phyloP scores from a whole-genome alignment of 2,113 vertebrate species.

The Phaethornis superciliosus region DNA sequence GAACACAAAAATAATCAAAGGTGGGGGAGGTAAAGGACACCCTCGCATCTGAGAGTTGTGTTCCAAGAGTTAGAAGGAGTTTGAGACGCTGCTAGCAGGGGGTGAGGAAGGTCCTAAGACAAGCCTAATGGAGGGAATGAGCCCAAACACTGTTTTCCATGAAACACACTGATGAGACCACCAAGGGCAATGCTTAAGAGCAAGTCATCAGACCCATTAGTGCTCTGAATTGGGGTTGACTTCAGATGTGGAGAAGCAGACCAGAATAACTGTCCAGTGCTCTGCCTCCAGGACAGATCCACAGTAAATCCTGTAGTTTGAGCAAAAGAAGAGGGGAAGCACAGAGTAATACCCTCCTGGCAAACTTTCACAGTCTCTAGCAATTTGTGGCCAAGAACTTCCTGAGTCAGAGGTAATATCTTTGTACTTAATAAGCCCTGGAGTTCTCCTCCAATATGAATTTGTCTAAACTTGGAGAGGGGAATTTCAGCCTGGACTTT shows the following conservation, averaged over 20 bases:
- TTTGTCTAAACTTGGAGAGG: conserved; percentile 50
- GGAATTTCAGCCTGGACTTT: conserved; percentile 28
- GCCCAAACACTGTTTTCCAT: not conserved
- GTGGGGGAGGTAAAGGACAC: not conserved
- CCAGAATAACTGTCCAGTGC: not conserved
- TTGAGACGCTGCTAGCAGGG: not conserved
- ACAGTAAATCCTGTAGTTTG: not conserved
- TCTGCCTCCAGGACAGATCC: rapidly evolving
- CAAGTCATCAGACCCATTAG: not conserved
- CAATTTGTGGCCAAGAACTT: conserved; percentile 47
- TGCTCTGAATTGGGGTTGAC: not conserved
- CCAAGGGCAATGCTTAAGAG: not conserved
- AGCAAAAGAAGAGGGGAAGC: conserved; percentile 5
- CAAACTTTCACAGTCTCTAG: not conserved
- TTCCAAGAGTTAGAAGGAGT: not conserved
- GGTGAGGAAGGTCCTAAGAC: not conserved
- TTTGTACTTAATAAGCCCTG: conserved; percentile 15
- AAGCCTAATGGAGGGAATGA: not conserved
- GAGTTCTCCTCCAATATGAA: conserved; percentile 29
- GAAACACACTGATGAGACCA: not conserved
- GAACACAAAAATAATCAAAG: conserved; percentile 9
- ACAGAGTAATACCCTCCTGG: not conserved
- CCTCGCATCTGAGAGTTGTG: not conserved
- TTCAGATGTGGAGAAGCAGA: not conserved
- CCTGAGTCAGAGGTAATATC: conserved; percentile 39